Evolutionary conservation across 2,797 vertebrate genomes (phyloP), one percentile per base, ranked within the genome.

Genomic region (Cirrhinus molitorella): DNA sequence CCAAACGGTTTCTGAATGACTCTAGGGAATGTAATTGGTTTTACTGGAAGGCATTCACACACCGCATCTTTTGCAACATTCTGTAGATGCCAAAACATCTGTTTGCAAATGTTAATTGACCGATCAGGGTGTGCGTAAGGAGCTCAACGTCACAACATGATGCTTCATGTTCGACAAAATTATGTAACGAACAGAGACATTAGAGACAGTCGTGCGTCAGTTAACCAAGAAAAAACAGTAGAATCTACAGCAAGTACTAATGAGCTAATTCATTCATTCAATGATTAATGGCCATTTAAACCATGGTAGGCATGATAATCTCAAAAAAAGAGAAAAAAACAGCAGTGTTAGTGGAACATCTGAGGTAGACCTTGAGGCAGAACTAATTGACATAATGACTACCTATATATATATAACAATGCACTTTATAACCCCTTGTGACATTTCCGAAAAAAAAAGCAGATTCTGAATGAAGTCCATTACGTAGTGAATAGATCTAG

Each of bases 351-450:
- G 67, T 16, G 17, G 40, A 80, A 80, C 77, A 79, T 51, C 43
- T 53, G 19, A 79, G 8, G 31, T 40, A 79, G 63, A 79, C n/a
- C 12, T 43, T 66, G 25, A 49, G 25, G 63, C 25, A 70, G 19
- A 65, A 65, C 16, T 83, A 25, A 83, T 45, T 80, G 66, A 55
- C 3, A 1, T n/a, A n/a, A 59, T 86, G 76, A 91, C 88, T 91
- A 89, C 87, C 91, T 90, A 88, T 79, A 91, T 90, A 88, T 79
- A 91, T 89, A 92, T 91, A 92, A 86, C 82, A 89, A 92, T 90
- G 94, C 94, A 95, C 95, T 95, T 95, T 95, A 95, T 91, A 92
- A 68, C 21, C 74, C 82, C 87, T 89, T 90, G 80, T 89, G 86
- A 92, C 81, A 86, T 86, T 85, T 90, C 85, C 83, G 88, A 89